phyloP scores from a whole-genome alignment of 2,797 vertebrate genomes.

The Uromys caudimaculatus region DNA sequence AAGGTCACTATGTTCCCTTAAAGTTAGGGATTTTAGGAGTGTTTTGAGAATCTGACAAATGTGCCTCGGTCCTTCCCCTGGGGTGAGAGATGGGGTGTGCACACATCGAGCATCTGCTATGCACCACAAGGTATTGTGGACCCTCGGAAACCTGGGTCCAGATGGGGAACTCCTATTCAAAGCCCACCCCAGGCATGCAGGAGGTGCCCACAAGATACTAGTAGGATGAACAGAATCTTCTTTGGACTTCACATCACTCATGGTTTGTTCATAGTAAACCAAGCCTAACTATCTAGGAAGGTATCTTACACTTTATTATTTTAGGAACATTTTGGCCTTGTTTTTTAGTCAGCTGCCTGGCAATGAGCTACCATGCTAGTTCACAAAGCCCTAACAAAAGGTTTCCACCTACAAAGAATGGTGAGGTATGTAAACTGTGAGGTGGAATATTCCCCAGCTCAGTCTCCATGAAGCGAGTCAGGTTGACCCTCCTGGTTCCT shows the following conservation, averaged over 20 bases:
- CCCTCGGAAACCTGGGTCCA: not conserved
- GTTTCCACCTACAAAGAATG: not conserved
- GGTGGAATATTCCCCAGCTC: not conserved
- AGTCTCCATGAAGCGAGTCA: not conserved
- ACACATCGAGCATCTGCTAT: not conserved
- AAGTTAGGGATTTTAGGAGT: constrained; percentile 8
- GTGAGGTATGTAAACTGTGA: not conserved
- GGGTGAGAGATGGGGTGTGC: too few relatives aligned
- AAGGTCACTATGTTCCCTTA: not conserved
- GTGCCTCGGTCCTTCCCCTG: not conserved
- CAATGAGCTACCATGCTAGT: not conserved
- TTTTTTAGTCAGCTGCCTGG: constrained; percentile 55
- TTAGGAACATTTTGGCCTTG: constrained; percentile 24
- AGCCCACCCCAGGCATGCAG: not conserved
- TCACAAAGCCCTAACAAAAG: constrained; percentile 16
- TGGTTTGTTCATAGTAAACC: not conserved
- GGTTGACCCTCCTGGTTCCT: not conserved
- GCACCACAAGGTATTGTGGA: not conserved
- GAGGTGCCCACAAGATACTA: rapidly evolving
- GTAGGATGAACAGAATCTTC: rapidly evolving
- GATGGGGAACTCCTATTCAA: not conserved
- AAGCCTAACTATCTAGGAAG: not conserved
- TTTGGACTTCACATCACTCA: not conserved
- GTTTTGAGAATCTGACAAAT: not conserved
- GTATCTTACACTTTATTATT: constrained; percentile 50